Evolutionary conservation across 37 sponge, comb jelly and placozoan genomes (phyloP), one percentile per base, ranked within the genome.

Genomic region (Axinella damicornis): DNA sequence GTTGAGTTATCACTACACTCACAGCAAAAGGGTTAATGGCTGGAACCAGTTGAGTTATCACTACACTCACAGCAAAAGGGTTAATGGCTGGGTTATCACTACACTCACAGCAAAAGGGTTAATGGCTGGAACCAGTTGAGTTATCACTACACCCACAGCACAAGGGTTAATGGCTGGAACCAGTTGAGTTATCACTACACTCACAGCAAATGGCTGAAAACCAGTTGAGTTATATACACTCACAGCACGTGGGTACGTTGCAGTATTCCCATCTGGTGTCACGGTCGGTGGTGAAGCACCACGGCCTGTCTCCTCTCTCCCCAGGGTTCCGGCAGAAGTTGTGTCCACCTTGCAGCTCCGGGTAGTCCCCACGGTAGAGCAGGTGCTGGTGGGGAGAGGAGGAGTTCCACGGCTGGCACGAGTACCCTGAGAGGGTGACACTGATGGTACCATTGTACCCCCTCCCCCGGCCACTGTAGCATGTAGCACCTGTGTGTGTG

Each of bases 251-350:
- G 13, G 80, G 71, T 0, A 87, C 21, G 32, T 85, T 65, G 41
- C 92, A 91, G 66, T 85, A 85, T 24, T 81, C 87, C 92, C 92
- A 91, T 67, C 87, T 5, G 2, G 15, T 28, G 38, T 53, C 36
- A 18, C 34, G 16, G 38, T 74, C 53, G 15, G 60, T 24, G 13
- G 82, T 82, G 59, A 65, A 85, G 71, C 92, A 91, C 92, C 92
- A 91, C 24, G 92, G 92, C 2, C 63, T 12, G 27, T 66, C 57
- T 15, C 82, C 86, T 13, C 39, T 18, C 17, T 79, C 79, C 33
- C 87, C 92, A 27, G 92, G 92, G 55, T 91, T 91, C 0, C 92
- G 85, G 36, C 92, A 91, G 59, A 64, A 86, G 78, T 91, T 91
- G 59, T 86, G 83, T 30, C 70, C 86, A 4, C 89, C 90, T 0